Base-by-base conservation (phyloP, 2,113 vertebrate genomes). In the Triplophysa dalaica region DNA sequence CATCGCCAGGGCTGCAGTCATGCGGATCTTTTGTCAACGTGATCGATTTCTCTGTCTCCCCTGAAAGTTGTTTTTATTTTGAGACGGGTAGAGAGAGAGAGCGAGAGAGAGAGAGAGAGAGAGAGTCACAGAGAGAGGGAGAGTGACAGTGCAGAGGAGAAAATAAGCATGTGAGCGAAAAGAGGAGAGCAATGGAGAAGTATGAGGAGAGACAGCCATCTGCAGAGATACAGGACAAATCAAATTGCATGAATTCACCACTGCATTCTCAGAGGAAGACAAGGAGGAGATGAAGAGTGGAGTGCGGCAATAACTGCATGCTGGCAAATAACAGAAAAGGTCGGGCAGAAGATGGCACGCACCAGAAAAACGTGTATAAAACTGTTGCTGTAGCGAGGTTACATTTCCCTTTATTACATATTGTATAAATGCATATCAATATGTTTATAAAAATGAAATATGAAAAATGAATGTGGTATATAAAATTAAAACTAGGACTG, bases 11-110 rank as follows among this genome's bases (percentile, higher is more conserved):
- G 78, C 70, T 69, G 63, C 78, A 73, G 74, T 45, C 78, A 78
- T 82, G 75, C 38, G 64, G 70, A 80, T 81, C 68, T 78, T 80
- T 85, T 82, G 81, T 82, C 84, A 85, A 78, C 78, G 64, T 85
- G 81, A 85, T 85, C 81, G 81, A 82, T 85, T 83, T 69, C 66
- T 74, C 67, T 80, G 62, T 84, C 75, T 78, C 63, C 79, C 75
- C 56, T 78, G 75, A 84, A 84, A 81, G 79, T 78, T 85, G 81
- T 80, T 80, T 81, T 83, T 78, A 83, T 80, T 66, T 69, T 69
- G 21, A 60, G 64, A 63, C 63, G 74, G 60, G 21, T 48, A 22
- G 56, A 75, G 78, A 78, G 77, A 60, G 43, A 81, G 63, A 77
- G 24, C 62, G 65, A 63, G n/a, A 78, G 58, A 58, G 52, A 63